These are phyloP conservation scores for Melanotaenia pygmaea DNA, from an alignment of 2,797 vertebrate genomes.

Conservation along the genomic window DNA sequence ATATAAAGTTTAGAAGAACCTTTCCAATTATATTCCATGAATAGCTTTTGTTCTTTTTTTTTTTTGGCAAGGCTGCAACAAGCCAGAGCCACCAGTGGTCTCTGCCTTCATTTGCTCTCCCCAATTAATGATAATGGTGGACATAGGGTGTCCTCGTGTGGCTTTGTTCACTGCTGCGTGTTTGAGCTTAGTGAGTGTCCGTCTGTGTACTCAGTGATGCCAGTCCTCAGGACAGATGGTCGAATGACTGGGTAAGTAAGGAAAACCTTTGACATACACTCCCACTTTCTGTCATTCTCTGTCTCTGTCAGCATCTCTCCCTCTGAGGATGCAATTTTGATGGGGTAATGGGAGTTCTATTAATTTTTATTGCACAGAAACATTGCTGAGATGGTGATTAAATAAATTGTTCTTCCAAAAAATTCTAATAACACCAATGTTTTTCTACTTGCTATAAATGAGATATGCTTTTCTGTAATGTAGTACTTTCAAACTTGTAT, in stretches of 20 bases:
- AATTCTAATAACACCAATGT: neutral
- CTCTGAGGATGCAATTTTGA: neutral
- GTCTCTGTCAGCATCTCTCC: neutral
- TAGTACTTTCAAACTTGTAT: neutral
- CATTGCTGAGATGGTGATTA: no score
- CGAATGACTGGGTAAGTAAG: constrained; percentile 61
- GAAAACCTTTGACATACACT: constrained; percentile 52
- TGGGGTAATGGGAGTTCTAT: no score
- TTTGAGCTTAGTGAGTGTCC: constrained; percentile 74
- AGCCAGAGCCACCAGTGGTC: constrained; percentile 44
- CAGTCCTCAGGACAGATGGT: constrained; percentile 78
- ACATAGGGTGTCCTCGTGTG: constrained; percentile 71
- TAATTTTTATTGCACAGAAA: no score
- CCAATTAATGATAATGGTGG: constrained; percentile 52
- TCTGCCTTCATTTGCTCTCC: constrained; percentile 61
- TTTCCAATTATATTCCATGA: neutral
- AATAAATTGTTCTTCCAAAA: neutral
- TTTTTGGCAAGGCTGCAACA: constrained; percentile 50
- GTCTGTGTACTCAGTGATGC: constrained; percentile 76
- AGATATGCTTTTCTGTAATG: neutral
- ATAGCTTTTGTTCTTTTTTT: constrained; percentile 5
- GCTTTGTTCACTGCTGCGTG: constrained; percentile 64
- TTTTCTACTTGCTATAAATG: neutral
- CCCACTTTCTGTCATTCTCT: neutral
- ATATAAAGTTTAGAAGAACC: neutral